Percentiles rank a stretch among this genome's conserved stretches.
Evolutionary conservation across 2,797 vertebrate genomes (phyloP).

Genomic region (Propithecus perrieri): DNA sequence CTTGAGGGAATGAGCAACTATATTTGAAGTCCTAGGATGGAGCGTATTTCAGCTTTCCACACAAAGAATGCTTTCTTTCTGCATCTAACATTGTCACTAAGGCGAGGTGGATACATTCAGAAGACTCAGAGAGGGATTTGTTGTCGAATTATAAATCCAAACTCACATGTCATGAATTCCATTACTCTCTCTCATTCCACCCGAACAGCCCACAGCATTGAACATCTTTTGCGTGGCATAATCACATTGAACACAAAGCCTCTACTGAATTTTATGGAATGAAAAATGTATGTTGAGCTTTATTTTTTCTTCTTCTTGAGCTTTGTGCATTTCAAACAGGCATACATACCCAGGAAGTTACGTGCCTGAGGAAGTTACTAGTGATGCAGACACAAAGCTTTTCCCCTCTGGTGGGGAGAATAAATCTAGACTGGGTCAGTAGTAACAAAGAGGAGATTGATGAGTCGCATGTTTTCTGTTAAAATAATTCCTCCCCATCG

Average conservation of each 20-base stretch:
- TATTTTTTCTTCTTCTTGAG: constrained; percentile 34
- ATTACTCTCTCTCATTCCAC: neutral
- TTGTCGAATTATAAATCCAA: constrained; percentile 54
- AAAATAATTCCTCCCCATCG: neutral
- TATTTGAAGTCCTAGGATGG: constrained; percentile 57
- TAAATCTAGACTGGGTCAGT: neutral
- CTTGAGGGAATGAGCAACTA: constrained; percentile 57
- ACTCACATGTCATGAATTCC: constrained; percentile 42
- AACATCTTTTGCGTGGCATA: neutral
- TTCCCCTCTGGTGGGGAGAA: neutral
- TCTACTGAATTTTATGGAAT: constrained; percentile 4
- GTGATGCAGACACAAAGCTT: neutral
- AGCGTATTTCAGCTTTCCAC: constrained; percentile 57
- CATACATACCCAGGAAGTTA: neutral
- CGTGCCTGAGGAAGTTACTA: neutral
- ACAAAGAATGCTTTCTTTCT: constrained; percentile 75
- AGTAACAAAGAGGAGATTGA: neutral
- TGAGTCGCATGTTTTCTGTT: neutral
- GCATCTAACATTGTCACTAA: constrained; percentile 42
- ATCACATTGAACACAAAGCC: constrained; percentile 13
- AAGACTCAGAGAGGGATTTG: constrained; percentile 57
- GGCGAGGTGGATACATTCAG: constrained; percentile 43
- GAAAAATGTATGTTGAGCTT: constrained; percentile 19
- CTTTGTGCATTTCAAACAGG: neutral
- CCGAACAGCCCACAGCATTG: neutral